Evolutionary conservation across 2,797 vertebrate genomes (phyloP).

Genomic region (Sparidentex hasta): DNA sequence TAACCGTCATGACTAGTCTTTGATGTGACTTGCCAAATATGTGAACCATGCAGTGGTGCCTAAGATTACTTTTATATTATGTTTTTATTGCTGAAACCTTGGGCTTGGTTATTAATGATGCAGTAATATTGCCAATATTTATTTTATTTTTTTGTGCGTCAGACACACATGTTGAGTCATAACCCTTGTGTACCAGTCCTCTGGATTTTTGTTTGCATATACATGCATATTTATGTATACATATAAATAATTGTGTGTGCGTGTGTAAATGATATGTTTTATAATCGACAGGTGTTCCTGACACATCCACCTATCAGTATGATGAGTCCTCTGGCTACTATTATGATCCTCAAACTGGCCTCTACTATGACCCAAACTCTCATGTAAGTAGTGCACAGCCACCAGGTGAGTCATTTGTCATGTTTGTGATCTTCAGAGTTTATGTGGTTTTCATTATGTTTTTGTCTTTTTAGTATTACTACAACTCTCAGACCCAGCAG

Average conservation of each 20-base stretch:
- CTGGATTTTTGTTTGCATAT: background rate
- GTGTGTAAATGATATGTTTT: slow-evolving; percentile 3
- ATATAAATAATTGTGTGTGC: too few species aligned
- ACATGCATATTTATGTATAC: too few species aligned
- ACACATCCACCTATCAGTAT: slow-evolving; percentile 97
- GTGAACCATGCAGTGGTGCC: background rate
- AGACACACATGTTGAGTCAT: background rate
- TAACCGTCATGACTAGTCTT: background rate
- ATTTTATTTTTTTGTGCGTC: background rate
- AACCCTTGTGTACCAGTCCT: background rate
- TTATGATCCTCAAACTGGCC: slow-evolving; percentile 94
- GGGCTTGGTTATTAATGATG: too few species aligned
- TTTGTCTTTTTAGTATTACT: slow-evolving; percentile 91
- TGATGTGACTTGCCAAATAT: background rate
- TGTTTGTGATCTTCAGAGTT: background rate
- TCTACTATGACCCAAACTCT: slow-evolving; percentile 97
- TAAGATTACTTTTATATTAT: background rate
- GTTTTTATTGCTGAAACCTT: too few species aligned
- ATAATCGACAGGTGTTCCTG: slow-evolving; percentile 87
- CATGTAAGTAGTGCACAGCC: slow-evolving; percentile 85
- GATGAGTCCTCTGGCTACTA: slow-evolving; percentile 99
- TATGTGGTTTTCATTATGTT: slow-evolving; percentile 11
- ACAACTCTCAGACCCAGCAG: slow-evolving; percentile 97
- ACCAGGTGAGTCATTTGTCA: background rate
- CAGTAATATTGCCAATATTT: too few species aligned